Evolutionary conservation across 2,113 vertebrate genomes (phyloP), one percentile per base, ranked within the genome.

Genomic region (Columba janthina): DNA sequence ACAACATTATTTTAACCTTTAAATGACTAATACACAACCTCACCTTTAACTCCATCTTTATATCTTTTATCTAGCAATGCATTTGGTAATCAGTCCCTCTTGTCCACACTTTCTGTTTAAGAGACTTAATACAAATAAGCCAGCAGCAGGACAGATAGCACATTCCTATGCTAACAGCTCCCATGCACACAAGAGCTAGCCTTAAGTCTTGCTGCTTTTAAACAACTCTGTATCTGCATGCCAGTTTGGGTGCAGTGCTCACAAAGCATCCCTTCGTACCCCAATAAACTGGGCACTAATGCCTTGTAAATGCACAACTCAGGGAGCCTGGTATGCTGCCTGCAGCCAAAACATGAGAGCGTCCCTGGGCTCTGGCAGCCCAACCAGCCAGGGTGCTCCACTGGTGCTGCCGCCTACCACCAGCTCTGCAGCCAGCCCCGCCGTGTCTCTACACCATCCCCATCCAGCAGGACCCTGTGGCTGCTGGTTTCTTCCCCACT

Each of bases 301-400:
- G n/a, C 46, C 72, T 57, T 51, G 36, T 51, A 61, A 87, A 89
- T 13, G 46, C 51, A 53, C 32, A 21, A 21, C 1, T 3, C 0
- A 0, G 50, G 36, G 22, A 90, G 54, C 57, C 61, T 38, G 65
- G 61, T 75, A 57, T 3, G 6, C 36, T 65, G 88, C 22, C 44
- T 9, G 2, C 57, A 85, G 71, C 25, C 6, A 3, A 54, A 90
- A 12, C 31, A 18, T 0, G 8, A 65, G 60, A 25, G 11, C 15
- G 31, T 2, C 18, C 36, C 22, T 0, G 2, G 34, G 44, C 25
- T 79, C 34, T 5, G 1, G 53, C 28, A 0, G 5, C 29, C n/a
- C 73, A 69, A 29, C 70, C 57, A 74, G 16, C 32, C 17, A 2
- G 57, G 15, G 36, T 53, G 46, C 40, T 80, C 71, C 46, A 48